A percentile compares a stretch with the other conserved stretches of the same genome.
Evolutionary conservation across 2,888 invertebrate species (phyloP).

Genomic region (Epinotia brunnichana): DNA sequence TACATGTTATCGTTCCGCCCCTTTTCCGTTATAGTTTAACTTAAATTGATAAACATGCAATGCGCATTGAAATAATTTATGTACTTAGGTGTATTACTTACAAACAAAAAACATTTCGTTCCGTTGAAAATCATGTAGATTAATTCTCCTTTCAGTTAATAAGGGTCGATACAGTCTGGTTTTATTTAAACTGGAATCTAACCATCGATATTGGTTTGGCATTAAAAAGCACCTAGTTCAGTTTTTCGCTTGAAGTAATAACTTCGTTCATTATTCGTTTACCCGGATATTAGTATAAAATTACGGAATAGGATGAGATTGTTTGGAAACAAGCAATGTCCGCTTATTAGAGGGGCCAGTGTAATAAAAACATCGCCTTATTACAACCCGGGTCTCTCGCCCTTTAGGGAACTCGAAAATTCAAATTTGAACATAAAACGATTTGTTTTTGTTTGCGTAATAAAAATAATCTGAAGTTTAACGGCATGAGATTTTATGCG

Average conservation of each 20-base stretch:
- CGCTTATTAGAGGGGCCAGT: constrained; percentile 76
- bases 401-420: constrained; percentile 67
- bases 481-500: constrained; percentile 62
- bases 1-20: not conserved
- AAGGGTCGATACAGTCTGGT: not conserved
- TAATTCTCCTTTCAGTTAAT: too few species aligned
- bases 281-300: constrained; percentile 72
- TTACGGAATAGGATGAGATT: constrained; percentile 73
- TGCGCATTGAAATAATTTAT: not conserved
- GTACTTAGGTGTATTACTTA: not conserved
- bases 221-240: constrained; percentile 46
- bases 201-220: not conserved
- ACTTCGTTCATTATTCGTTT: constrained; percentile 60
- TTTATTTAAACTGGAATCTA: not conserved
- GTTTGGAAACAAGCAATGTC: constrained; percentile 78
- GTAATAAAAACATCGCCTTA: constrained; percentile 81
- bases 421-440: constrained; percentile 76
- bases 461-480: constrained; percentile 74
- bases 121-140: too few species aligned
- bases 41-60: not conserved
- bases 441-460: constrained; percentile 73
- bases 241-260: constrained; percentile 59
- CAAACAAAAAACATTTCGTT: too few species aligned
- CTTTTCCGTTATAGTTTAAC: not conserved
- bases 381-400: constrained; percentile 64